Percentiles rank a stretch among this genome's conserved stretches.
Conservation (phyloP, 2,113 vertebrate species). For the Mystacornis crossleyi region DNA sequence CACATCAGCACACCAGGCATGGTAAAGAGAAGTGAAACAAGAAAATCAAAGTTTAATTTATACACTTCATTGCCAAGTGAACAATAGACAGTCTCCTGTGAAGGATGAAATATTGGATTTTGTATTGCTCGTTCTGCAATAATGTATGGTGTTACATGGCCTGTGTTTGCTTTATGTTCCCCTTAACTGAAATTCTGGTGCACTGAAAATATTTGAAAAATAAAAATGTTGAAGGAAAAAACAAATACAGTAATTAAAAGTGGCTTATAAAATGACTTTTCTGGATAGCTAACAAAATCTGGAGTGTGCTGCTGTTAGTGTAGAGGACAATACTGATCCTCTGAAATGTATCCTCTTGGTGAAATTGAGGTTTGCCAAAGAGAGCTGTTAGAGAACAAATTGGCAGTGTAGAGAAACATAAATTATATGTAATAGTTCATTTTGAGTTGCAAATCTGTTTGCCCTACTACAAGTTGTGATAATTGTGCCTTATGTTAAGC, state of each 20-base stretch:
- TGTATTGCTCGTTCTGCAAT: neutral
- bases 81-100: neutral
- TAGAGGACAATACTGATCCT: neutral
- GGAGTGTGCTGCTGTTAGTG: neutral
- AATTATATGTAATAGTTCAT: neutral
- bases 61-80: neutral
- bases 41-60: constrained; percentile 61
- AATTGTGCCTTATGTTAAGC: neutral
- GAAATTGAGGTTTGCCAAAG: neutral
- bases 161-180: neutral
- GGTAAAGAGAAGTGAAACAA: constrained; percentile 15
- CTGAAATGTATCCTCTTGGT: neutral
- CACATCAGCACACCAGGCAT: neutral
- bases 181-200: neutral
- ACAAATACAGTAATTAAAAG: neutral
- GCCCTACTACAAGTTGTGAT: neutral
- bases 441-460: neutral
- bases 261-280: neutral
- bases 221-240: neutral
- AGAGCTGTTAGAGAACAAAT: neutral
- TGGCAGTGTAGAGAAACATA: neutral
- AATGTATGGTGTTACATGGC: neutral
- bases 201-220: neutral
- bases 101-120: constrained; percentile 42
- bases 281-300: neutral